Evolutionary conservation across 2,888 invertebrate genomes (phyloP).

Genomic region (Kryphioiulus occultus): DNA sequence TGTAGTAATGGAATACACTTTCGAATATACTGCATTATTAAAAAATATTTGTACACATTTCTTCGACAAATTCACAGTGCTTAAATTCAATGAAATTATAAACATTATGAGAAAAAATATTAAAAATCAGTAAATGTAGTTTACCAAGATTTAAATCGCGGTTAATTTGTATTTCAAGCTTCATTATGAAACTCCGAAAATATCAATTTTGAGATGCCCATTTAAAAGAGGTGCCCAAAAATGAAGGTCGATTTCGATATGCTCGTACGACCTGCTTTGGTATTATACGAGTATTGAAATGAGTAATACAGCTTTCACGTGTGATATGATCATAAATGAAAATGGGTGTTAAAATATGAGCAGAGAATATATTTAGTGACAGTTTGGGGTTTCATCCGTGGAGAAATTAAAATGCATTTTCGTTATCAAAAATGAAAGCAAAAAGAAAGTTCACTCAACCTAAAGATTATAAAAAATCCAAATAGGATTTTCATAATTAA

Average conservation of each 20-base stretch:
- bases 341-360: conserved; percentile 40
- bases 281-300: conserved; percentile 20
- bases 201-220: not conserved
- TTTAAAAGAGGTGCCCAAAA: not conserved
- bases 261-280: not conserved
- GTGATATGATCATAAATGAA: conserved; percentile 36
- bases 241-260: not conserved
- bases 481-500: conserved; percentile 40
- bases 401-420: conserved; percentile 35
- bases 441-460: conserved; percentile 40
- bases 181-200: not conserved
- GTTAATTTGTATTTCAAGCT: no score
- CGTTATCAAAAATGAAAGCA: conserved; percentile 28
- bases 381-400: conserved; percentile 39
- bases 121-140: no score
- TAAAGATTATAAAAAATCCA: conserved; percentile 35
- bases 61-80: no score
- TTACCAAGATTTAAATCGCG: no score
- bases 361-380: conserved; percentile 37
- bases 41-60: no score
- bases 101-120: no score
- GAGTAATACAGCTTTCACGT: conserved; percentile 15
- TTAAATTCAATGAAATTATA: no score
- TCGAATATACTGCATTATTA: no score
- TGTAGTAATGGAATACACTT: no score